Percentiles rank a stretch among this genome's conserved stretches.
These are phyloP conservation scores for Drosophila recens DNA, from an alignment of 2,888 invertebrate species.

Conservation along the genomic window DNA sequence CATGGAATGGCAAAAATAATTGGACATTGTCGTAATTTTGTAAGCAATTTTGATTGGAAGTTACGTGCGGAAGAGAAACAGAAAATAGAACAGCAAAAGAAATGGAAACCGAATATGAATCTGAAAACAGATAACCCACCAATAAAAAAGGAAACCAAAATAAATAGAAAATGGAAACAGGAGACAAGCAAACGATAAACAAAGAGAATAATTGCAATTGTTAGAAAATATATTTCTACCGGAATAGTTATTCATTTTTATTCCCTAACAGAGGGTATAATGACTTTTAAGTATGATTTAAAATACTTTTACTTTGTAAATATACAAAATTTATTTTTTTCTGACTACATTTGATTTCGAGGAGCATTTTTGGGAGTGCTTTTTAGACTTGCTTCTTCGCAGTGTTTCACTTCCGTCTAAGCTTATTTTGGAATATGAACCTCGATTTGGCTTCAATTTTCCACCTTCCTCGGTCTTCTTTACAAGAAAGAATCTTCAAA, in stretches of 20 bases:
- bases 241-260: conserved; percentile 36
- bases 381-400: too few species aligned
- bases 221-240: conserved; percentile 34
- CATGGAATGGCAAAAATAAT: conserved; percentile 63
- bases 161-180: background rate
- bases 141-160: background rate
- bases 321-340: background rate
- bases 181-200: conserved; percentile 16
- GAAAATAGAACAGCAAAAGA: background rate
- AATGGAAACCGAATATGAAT: background rate
- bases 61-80: conserved; percentile 16
- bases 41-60: conserved; percentile 51
- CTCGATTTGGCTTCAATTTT: too few species aligned
- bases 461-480: too few species aligned
- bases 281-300: background rate
- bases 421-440: too few species aligned
- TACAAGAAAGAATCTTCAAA: too few species aligned
- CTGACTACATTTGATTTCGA: too few species aligned
- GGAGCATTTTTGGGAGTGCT: too few species aligned
- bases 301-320: background rate
- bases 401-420: too few species aligned
- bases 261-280: background rate
- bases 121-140: background rate
- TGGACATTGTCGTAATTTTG: conserved; percentile 66
- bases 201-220: conserved; percentile 19